Evolutionary conservation across 2,113 vertebrate genomes (phyloP).

Genomic region (Coracopsis vasa): DNA sequence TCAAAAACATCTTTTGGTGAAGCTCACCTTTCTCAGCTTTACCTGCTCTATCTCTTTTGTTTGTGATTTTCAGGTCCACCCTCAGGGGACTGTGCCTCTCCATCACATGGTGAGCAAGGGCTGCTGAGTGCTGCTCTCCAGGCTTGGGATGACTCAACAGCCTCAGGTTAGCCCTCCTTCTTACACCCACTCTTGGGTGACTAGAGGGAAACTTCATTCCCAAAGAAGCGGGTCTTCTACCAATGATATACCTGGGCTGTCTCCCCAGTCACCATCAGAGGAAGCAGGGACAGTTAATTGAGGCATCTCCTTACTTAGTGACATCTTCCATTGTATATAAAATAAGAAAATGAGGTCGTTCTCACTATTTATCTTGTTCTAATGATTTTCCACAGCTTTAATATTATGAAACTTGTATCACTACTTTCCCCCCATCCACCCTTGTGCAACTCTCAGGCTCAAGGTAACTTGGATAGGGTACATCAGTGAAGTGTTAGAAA

Average conservation of each 20-base stretch:
- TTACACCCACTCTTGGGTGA: not conserved
- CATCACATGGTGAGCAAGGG: no score
- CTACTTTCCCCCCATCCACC: not conserved
- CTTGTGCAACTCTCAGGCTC: no score
- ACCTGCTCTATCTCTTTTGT: not conserved
- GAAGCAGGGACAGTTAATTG: not conserved
- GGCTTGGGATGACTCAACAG: not conserved
- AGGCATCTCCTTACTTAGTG: not conserved
- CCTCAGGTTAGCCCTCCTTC: not conserved
- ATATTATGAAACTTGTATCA: not conserved
- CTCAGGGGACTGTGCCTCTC: not conserved
- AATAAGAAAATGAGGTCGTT: not conserved
- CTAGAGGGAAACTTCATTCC: not conserved
- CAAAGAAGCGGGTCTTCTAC: not conserved
- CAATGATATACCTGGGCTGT: no score
- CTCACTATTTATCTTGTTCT: not conserved
- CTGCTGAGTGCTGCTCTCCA: not conserved
- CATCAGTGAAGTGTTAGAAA: not conserved
- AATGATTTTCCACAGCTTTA: not conserved
- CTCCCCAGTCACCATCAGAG: not conserved
- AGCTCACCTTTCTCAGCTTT: not conserved
- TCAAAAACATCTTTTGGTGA: accelerated
- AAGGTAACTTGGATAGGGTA: not conserved
- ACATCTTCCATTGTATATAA: not conserved
- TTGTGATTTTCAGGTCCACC: not conserved